Conservation (phyloP, 2,888 invertebrate genomes). For the Lamellibrachia columna region DNA sequence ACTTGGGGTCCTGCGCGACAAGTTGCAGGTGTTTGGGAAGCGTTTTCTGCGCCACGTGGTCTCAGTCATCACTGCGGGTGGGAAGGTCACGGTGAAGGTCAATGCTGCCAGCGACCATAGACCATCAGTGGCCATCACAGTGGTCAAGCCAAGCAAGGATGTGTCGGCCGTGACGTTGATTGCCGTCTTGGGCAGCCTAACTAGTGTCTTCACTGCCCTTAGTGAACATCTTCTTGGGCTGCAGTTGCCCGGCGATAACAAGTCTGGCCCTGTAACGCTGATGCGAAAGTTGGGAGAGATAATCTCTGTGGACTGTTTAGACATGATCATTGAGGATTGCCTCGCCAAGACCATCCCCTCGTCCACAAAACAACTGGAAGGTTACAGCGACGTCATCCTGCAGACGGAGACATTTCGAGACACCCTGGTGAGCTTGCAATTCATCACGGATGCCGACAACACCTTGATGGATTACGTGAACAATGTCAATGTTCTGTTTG, state of each 20-base stretch:
- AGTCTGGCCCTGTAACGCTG: neutral
- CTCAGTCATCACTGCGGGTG: conserved; percentile 39
- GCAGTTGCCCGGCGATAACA: neutral
- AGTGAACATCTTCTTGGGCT: neutral
- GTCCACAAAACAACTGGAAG: conserved; percentile 74
- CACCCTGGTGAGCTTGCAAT: conserved; percentile 30
- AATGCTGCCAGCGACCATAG: neutral
- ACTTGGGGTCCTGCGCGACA: conserved; percentile 64
- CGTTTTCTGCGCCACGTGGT: conserved; percentile 73
- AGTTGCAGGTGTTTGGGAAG: conserved; percentile 71
- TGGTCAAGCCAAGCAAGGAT: neutral
- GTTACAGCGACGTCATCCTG: conserved; percentile 34
- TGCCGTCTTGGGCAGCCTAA: neutral
- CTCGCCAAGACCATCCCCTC: conserved; percentile 81
- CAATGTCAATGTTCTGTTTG: conserved; percentile 43
- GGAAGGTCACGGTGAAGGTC: neutral
- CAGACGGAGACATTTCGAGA: conserved; percentile 41
- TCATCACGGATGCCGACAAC: conserved; percentile 31
- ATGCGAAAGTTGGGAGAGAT: conserved; percentile 30
- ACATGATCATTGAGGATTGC: conserved; percentile 78
- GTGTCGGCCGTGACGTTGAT: neutral
- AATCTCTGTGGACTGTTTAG: conserved; percentile 68
- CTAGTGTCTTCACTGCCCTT: neutral
- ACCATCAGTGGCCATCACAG: neutral
- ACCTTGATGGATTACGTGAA: conserved; percentile 42